These are phyloP conservation scores for Neoarius graeffei DNA, from an alignment of 2,113 vertebrate species.

Conservation along the genomic window DNA sequence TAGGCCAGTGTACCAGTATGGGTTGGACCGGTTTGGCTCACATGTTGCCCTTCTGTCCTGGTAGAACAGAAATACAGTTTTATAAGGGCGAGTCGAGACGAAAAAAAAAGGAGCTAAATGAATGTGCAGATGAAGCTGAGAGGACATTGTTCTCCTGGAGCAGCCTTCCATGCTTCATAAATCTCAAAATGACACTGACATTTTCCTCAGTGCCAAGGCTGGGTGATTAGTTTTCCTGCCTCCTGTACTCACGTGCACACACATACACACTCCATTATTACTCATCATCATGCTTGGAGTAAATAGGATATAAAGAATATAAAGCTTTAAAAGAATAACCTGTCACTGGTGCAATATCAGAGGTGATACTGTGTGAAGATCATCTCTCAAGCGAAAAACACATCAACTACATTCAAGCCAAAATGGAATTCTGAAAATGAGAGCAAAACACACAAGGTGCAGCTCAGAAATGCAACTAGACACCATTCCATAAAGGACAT, in stretches of 20 bases:
- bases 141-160: conserved; percentile 20
- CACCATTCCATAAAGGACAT: conserved; percentile 5
- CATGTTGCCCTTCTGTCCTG: background rate
- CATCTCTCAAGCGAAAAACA: background rate
- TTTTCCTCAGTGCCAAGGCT: conserved; percentile 33
- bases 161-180: conserved; percentile 40
- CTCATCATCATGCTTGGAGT: conserved; percentile 17
- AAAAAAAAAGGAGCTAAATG: conserved; percentile 42
- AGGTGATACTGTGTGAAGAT: background rate
- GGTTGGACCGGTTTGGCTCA: conserved; percentile 5
- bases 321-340: conserved; percentile 29
- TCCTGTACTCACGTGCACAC: conserved; percentile 21
- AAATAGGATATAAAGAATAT: conserved; percentile 15
- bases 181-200: conserved; percentile 48
- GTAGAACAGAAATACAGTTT: conserved; percentile 16
- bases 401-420: background rate
- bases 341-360: background rate
- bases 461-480: conserved; percentile 5
- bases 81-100: conserved; percentile 15
- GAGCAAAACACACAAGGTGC: background rate
- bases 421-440: background rate
- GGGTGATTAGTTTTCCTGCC: conserved; percentile 47
- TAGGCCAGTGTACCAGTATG: conserved; percentile 50
- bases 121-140: conserved; percentile 40
- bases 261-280: conserved; percentile 15